Evolutionary conservation across 2,888 invertebrate genomes (phyloP).

Genomic region (Elegia similella): DNA sequence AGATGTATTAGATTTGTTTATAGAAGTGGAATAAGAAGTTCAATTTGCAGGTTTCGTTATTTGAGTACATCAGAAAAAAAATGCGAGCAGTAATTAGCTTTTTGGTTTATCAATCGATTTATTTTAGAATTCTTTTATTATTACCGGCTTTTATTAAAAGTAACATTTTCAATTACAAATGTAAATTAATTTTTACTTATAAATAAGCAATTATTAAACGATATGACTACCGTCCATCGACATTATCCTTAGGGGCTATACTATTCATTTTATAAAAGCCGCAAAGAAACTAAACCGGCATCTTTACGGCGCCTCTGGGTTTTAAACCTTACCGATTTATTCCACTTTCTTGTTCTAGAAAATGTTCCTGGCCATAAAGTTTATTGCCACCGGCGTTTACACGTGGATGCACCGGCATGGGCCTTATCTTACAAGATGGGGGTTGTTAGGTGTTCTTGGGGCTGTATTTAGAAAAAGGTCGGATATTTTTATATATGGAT

Average conservation of each 20-base stretch:
- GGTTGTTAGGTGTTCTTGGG: conserved; percentile 8
- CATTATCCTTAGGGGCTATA: conserved; percentile 41
- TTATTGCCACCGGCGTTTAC: conserved; percentile 27
- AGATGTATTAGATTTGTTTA: too few relatives aligned
- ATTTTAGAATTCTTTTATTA: too few relatives aligned
- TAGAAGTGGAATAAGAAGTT: too few relatives aligned
- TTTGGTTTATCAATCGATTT: too few relatives aligned
- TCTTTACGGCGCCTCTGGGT: conserved; percentile 34
- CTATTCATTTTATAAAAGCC: conserved; percentile 50
- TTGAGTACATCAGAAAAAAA: too few relatives aligned
- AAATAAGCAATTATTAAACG: conserved; percentile 15
- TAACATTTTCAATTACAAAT: too few relatives aligned
- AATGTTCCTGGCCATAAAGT: conserved; percentile 44
- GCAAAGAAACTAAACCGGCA: conserved; percentile 49
- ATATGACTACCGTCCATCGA: conserved; percentile 21
- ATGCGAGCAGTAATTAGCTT: too few relatives aligned
- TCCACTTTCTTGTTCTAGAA: conserved; percentile 45
- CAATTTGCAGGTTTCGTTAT: too few relatives aligned
- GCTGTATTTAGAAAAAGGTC: too few relatives aligned
- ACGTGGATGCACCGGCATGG: neutral
- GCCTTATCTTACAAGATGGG: neutral
- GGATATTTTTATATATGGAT: too few relatives aligned
- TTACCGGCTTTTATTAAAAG: too few relatives aligned
- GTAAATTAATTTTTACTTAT: too few relatives aligned
- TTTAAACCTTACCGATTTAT: conserved; percentile 57